phyloP scores from a whole-genome alignment of 2,888 invertebrate genomes.

The Corythucha ciliata region DNA sequence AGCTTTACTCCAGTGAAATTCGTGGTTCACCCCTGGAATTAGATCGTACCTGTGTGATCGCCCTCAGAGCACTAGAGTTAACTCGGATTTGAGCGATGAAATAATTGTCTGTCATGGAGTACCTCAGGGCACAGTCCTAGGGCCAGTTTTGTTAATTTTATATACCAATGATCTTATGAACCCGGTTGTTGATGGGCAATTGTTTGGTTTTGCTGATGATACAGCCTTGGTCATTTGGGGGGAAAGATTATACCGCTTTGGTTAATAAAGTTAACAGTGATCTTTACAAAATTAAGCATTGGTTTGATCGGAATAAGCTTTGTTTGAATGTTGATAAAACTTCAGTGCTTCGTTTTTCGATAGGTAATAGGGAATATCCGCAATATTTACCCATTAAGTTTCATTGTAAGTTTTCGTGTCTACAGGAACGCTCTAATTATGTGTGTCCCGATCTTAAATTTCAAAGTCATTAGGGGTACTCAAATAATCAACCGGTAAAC shows the following conservation, averaged over 20 bases:
- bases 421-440: neutral
- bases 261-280: neutral
- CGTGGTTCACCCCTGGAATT: neutral
- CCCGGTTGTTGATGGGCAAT: neutral
- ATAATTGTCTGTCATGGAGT: neutral
- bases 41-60: neutral
- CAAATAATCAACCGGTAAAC: too few relatives aligned
- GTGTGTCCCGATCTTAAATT: neutral
- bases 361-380: neutral
- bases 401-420: neutral
- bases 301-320: neutral
- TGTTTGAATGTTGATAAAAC: neutral
- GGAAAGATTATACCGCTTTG: neutral
- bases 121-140: too few relatives aligned
- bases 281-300: neutral
- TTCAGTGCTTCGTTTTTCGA: neutral
- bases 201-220: constrained; percentile 8
- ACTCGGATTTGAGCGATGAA: neutral
- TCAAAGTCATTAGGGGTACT: neutral
- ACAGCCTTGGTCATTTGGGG: neutral
- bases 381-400: neutral
- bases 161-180: too few relatives aligned
- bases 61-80: neutral
- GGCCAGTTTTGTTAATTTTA: too few relatives aligned
- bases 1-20: neutral